Evolutionary conservation across 2,888 invertebrate species (phyloP), one percentile per base, ranked within the genome.

Genomic region (Sesamia inferens): DNA sequence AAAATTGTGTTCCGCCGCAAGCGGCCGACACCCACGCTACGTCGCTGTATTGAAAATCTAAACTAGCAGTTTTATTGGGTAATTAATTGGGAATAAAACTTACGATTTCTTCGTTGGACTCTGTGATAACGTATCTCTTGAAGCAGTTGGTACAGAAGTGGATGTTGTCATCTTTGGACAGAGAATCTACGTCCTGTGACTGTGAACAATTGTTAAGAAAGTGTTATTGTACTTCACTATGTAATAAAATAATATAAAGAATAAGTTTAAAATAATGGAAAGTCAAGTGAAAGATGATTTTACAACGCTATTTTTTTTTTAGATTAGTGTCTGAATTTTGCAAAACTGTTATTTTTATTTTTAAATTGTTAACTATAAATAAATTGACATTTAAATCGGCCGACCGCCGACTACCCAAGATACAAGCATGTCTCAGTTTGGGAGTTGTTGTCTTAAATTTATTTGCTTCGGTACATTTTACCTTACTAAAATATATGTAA

Each of bases 71-170:
- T 66, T 59, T 42, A 39, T 22, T 7, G 16, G 22, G 1, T 39
- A 24, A 64, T 44, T 39, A 24, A 64, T 44, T 65, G n/a, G 24
- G n/a, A 1, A 19, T 39, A 47, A 39, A 22, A 92, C 94, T 92
- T 82, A 95, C 95, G 42, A 93, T 88, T 88, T 95, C 94, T 61
- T 94, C 92, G 24, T 92, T 90, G 24, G 78, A 80, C 5, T 92
- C 91, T 1, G 91, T 87, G 22, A 94, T 74, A 10, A 91, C 75
- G 83, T 94, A 96, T 88, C 93, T 90, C 85, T 94, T 95, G 90
- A 95, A 96, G 82, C 96, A 96, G 84, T 96, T 96, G 0, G 95
- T 95, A 81, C 96, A 96, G 88, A 95, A 95, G 83, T 93, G 94
- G 0, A 95, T 85, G 24, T 88, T 87, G 0, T 93, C 93, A 13